These are phyloP conservation scores for Pipistrellus kuhlii DNA, from an alignment of 2,797 vertebrate genomes.

Conservation along the genomic window DNA sequence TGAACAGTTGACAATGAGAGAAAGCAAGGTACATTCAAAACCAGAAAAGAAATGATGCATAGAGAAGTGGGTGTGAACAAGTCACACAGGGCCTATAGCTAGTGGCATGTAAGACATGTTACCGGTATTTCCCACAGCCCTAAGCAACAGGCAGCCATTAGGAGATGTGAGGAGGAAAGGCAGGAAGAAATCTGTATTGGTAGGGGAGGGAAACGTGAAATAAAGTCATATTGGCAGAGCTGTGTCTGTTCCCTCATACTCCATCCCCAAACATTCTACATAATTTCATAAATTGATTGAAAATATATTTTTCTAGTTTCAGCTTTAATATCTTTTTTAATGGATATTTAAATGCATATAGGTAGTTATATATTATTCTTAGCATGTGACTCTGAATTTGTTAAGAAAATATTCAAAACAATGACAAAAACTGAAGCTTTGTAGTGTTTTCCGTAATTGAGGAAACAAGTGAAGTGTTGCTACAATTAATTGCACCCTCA, in stretches of 20 bases:
- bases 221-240: slow-evolving; percentile 6
- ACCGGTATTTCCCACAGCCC: not conserved
- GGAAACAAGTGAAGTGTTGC: not conserved
- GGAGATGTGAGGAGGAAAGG: not conserved
- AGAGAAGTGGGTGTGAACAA: not conserved
- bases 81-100: not conserved
- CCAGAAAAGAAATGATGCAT: not conserved
- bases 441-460: not conserved
- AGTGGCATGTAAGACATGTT: not conserved
- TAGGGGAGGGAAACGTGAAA: not conserved
- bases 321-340: not conserved
- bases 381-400: not conserved
- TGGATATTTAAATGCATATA: not conserved
- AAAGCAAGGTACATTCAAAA: not conserved
- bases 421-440: slow-evolving; percentile 1
- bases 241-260: fast-evolving
- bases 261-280: not conserved
- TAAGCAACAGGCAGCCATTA: not conserved
- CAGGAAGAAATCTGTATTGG: not conserved
- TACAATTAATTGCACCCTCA: slow-evolving; percentile 15
- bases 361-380: not conserved
- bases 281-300: not conserved
- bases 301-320: not conserved
- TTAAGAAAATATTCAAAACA: slow-evolving; percentile 2
- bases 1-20: not conserved